A percentile compares a stretch with the other conserved stretches of the same genome.
Evolutionary conservation across 2,113 vertebrate genomes (phyloP).

Genomic region (Oophaga pumilio): DNA sequence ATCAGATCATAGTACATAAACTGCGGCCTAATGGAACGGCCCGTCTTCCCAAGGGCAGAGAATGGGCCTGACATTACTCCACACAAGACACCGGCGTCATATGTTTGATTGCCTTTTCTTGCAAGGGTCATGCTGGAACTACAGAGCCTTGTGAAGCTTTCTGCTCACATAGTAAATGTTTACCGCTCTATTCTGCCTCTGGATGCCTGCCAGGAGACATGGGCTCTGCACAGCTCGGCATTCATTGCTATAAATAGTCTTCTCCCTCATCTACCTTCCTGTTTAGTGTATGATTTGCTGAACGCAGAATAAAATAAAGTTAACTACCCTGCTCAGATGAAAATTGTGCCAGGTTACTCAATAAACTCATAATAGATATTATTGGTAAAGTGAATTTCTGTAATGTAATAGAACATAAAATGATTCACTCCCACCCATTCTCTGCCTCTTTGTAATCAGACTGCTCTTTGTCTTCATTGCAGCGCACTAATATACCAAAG

Average conservation of each 20-base stretch:
- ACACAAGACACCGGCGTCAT: slow-evolving; percentile 14
- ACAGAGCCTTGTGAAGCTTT: slow-evolving; percentile 22
- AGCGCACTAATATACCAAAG: neutral
- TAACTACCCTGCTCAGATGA: slow-evolving; percentile 24
- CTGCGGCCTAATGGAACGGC: neutral
- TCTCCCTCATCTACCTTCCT: slow-evolving; percentile 42
- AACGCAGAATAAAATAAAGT: slow-evolving; percentile 33
- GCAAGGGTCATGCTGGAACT: slow-evolving; percentile 40
- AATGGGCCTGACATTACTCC: neutral
- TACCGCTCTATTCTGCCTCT: slow-evolving; percentile 25
- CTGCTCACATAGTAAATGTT: slow-evolving; percentile 44
- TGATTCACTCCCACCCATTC: neutral
- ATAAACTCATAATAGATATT: slow-evolving; percentile 37
- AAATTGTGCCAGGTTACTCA: slow-evolving; percentile 30
- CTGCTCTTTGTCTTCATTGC: neutral
- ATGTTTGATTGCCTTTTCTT: slow-evolving; percentile 48
- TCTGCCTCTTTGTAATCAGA: neutral
- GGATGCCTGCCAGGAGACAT: slow-evolving; percentile 45
- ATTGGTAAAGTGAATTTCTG: slow-evolving; percentile 47
- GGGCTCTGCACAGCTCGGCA: slow-evolving; percentile 40
- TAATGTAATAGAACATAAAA: slow-evolving; percentile 39
- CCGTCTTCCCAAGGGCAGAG: slow-evolving; percentile 4
- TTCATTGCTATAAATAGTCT: slow-evolving; percentile 52
- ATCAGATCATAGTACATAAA: slow-evolving; percentile 17
- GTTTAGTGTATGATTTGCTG: slow-evolving; percentile 21